These are phyloP conservation scores for Eupristina koningsbergeri DNA, from an alignment of 1,140 invertebrate species.

Conservation along the genomic window DNA sequence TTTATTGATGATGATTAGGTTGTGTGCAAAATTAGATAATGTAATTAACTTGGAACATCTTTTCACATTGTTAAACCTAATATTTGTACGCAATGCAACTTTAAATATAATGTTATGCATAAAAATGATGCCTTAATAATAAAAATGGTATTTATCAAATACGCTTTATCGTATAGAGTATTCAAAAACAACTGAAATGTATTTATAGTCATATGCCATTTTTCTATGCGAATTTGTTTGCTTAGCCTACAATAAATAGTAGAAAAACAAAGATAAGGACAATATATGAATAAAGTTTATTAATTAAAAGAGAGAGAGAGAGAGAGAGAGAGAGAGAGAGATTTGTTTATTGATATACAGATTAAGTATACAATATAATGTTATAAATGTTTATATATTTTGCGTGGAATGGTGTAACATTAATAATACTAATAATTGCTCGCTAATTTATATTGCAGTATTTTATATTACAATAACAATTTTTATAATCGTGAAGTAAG, in stretches of 20 bases:
- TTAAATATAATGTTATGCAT: constrained; percentile 1
- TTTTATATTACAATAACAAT: too few relatives aligned
- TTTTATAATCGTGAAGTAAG: too few relatives aligned
- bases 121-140: not conserved
- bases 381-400: too few relatives aligned
- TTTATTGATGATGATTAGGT: not conserved
- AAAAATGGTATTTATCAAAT: not conserved
- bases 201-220: not conserved
- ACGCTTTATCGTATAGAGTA: constrained; percentile 7
- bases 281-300: not conserved
- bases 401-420: too few relatives aligned
- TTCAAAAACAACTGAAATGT: not conserved
- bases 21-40: not conserved
- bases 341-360: not conserved
- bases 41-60: not conserved
- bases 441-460: too few relatives aligned
- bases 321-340: not conserved
- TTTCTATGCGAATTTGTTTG: constrained; percentile 3
- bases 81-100: not conserved
- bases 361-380: too few relatives aligned
- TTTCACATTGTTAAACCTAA: not conserved
- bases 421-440: too few relatives aligned
- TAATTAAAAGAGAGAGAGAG: not conserved
- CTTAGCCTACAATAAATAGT: not conserved
- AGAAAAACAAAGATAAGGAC: not conserved